Conservation (phyloP, 2,113 vertebrate genomes). For the Zeus faber region DNA sequence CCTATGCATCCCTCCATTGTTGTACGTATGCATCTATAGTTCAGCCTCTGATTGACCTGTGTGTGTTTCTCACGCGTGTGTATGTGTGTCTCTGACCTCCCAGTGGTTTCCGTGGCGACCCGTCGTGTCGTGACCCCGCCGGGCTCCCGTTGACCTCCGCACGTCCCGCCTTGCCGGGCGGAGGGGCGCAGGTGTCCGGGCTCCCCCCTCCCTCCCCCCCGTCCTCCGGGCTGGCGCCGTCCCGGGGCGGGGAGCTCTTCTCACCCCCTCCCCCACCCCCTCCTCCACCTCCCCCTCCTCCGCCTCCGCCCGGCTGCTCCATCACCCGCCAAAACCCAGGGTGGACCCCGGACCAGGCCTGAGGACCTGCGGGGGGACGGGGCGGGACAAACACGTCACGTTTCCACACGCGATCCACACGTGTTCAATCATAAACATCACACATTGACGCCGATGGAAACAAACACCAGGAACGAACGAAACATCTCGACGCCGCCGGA, state of each 20-base stretch:
- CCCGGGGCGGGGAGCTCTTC: slow-evolving; percentile 82
- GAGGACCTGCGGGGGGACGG: slow-evolving; percentile 74
- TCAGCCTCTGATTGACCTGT: too few relatives aligned
- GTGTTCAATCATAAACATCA: not conserved
- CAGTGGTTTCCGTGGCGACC: slow-evolving; percentile 78
- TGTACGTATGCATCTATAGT: not conserved
- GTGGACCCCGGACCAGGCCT: slow-evolving; percentile 78
- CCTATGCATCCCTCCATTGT: not conserved
- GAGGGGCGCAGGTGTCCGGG: slow-evolving; percentile 81
- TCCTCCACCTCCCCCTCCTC: slow-evolving; percentile 71
- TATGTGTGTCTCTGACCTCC: slow-evolving; percentile 76
- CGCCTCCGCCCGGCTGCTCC: slow-evolving; percentile 78
- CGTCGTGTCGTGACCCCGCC: slow-evolving; percentile 82
- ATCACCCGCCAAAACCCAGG: slow-evolving; percentile 80
- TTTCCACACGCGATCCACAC: not conserved
- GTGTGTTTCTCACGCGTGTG: too few relatives aligned
- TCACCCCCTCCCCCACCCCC: slow-evolving; percentile 67
- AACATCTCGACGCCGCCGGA: too few relatives aligned
- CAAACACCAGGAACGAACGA: too few relatives aligned
- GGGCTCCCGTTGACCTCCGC: slow-evolving; percentile 91
- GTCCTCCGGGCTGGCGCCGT: slow-evolving; percentile 72
- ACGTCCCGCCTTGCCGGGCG: slow-evolving; percentile 81
- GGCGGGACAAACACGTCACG: not conserved
- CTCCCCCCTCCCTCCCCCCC: slow-evolving; percentile 76
- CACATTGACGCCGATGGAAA: too few relatives aligned